Evolutionary conservation across 2,888 invertebrate genomes (phyloP), one percentile per base, ranked within the genome.

Genomic region (Synanthedon myopaeformis): DNA sequence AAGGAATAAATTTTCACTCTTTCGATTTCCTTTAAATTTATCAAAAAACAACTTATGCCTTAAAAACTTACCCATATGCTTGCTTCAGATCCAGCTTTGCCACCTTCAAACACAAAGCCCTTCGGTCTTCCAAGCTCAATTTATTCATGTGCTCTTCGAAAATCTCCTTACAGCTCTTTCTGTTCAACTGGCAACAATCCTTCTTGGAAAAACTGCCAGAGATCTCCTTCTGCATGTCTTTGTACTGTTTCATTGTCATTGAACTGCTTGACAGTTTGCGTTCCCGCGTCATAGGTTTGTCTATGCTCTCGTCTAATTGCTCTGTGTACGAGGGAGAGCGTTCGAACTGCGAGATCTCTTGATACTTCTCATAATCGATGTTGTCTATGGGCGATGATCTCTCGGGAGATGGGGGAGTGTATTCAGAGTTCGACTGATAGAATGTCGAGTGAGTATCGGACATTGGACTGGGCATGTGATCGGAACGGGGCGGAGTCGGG

Each of bases 201-300:
- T 66, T 74, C 61, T 80, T 82, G 0, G 79, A 72, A 54, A 78
- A 82, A 2, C 61, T 62, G 8, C 62, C 61, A 0, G 70, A 63
- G 2, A 85, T 68, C 53, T 82, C 80, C 57, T 79, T 85, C 59
- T 83, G 84, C 55, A 79, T 51, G 55, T 85, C 84, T 12, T 85
- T 85, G 51, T 76, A 84, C 41, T 79, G 76, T 54, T 83, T 69
- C 62, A 71, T 52, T 0, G 76, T 75, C 73, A 77, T 70, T 0
- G 74, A 69, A 0, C 69, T 66, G 0, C 63, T 54, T 0, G 76
- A 72, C 1, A 57, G 49, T 0, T 64, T 64, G 1, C 74, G 61
- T 17, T 70, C 67, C 13, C 63, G 55, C 3, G 53, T 41, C 53
- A 67, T 68, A 41, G 48, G 11, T 17, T 65, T 64, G 3, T 69